Base-by-base conservation (phyloP, 2,888 invertebrate species). In the Agelastica alni region DNA sequence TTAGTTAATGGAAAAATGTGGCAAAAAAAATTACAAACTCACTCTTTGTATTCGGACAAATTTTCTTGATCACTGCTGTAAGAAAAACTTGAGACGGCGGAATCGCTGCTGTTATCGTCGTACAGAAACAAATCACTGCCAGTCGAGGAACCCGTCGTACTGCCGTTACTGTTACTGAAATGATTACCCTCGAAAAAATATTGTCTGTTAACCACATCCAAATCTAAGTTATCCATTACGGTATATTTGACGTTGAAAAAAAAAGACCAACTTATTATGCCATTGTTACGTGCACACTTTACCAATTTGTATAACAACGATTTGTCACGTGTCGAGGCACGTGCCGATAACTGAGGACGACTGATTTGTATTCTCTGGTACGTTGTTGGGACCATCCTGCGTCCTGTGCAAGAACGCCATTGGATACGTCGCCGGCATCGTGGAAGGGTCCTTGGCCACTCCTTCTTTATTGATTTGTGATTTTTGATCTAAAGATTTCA, bases 31-130 rank as follows among this genome's bases (percentile, higher is more conserved):
- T 31, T 14, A 17, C 26, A 31, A 13, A 75, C 77, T 78, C 77
- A 88, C 89, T 87, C 84, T 80, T 86, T 87, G 7, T 80, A 78
- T 32, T 83, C 80, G 0, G 85, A 81, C 61, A 82, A 85, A 72
- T 91, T 91, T 73, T 92, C 92, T 74, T 91, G 90, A 69, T 92
- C 91, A 73, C 91, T 91, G 58, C 87, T 87, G 72, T 88, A 91
- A n/a, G 79, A 78, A 58, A 86, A 81, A 65, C 84, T 85, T 49
- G 88, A 88, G 66, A 85, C 85, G 30, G 67, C 69, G 4, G 83
- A 83, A 72, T 85, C 85, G 60, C 82, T 84, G 66, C 85, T 82
- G 59, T 77, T 77, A 34, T 81, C 81, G 55, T 81, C 81, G 53
- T 86, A 87, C n/a, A 89, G 78, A 68, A 86, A 87, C 69, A 88